These are phyloP conservation scores for Gastracanthus pulcherrimus DNA, from an alignment of 2,888 invertebrate species.

Conservation along the genomic window DNA sequence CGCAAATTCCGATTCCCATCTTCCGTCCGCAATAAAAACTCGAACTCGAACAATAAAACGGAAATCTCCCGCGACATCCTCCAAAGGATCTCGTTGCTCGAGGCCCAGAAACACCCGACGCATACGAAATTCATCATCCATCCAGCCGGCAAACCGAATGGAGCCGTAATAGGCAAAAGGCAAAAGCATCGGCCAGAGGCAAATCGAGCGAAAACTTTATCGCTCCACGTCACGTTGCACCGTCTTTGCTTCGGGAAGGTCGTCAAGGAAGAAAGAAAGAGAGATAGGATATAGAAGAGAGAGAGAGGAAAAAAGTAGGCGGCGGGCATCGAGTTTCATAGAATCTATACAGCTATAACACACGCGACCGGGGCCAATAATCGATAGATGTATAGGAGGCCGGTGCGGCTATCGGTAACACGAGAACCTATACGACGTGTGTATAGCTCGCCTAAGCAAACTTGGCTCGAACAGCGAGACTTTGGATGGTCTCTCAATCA, in stretches of 20 bases:
- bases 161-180: not conserved
- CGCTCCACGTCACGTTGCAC: conserved; percentile 5
- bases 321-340: not conserved
- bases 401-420: not conserved
- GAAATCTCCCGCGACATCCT: not conserved
- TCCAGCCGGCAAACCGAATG: not conserved
- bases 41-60: not conserved
- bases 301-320: no score
- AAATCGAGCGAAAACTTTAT: not conserved
- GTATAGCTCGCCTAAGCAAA: conserved; percentile 43
- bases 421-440: no score
- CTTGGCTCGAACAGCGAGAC: no score
- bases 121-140: not conserved
- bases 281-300: no score
- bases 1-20: not conserved
- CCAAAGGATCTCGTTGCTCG: not conserved
- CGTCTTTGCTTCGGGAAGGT: not conserved
- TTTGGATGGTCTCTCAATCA: no score
- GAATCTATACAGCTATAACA: not conserved
- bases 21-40: not conserved
- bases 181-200: not conserved
- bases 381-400: conserved; percentile 21
- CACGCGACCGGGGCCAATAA: not conserved
- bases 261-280: not conserved
- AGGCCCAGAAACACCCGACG: not conserved